A percentile compares a stretch with the other conserved stretches of the same genome.
These are phyloP conservation scores for Acanthochromis polyacanthus DNA, from an alignment of 2,113 vertebrate genomes.

Conservation along the genomic window DNA sequence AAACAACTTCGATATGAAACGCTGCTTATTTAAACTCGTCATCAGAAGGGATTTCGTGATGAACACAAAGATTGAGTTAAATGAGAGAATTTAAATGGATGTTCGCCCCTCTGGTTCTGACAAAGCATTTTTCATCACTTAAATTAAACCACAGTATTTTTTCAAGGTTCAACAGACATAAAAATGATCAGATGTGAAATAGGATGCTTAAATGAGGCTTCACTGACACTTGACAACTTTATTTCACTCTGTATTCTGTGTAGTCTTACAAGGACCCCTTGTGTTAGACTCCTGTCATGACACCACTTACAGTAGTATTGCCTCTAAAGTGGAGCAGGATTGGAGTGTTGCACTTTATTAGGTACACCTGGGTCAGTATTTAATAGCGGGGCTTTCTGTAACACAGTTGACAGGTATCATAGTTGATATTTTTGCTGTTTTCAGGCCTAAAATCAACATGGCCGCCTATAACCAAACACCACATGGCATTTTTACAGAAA, in stretches of 20 bases:
- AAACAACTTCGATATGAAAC: neutral
- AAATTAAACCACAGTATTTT: neutral
- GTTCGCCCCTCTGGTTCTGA: neutral
- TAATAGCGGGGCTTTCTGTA: too few relatives aligned
- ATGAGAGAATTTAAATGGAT: conserved; percentile 19
- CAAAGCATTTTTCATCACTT: neutral
- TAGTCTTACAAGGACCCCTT: conserved; percentile 60
- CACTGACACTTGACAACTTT: neutral
- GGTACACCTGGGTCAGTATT: neutral
- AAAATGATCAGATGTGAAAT: neutral
- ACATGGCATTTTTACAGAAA: too few relatives aligned
- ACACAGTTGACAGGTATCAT: too few relatives aligned
- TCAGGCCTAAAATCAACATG: too few relatives aligned
- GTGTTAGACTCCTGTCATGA: conserved; percentile 49
- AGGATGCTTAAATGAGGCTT: neutral
- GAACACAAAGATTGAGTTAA: conserved; percentile 21
- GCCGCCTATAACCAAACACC: too few relatives aligned
- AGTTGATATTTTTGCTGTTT: too few relatives aligned
- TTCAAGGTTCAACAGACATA: neutral
- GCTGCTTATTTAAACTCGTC: conserved; percentile 14
- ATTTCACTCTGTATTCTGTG: neutral
- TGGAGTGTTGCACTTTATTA: neutral
- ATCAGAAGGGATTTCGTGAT: neutral
- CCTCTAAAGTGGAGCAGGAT: neutral
- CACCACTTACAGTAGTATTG: neutral